A percentile compares a stretch with the other conserved stretches of the same genome.
These are phyloP conservation scores for Antechinus stuartii DNA, from an alignment of 2,113 vertebrate species.

Conservation along the genomic window DNA sequence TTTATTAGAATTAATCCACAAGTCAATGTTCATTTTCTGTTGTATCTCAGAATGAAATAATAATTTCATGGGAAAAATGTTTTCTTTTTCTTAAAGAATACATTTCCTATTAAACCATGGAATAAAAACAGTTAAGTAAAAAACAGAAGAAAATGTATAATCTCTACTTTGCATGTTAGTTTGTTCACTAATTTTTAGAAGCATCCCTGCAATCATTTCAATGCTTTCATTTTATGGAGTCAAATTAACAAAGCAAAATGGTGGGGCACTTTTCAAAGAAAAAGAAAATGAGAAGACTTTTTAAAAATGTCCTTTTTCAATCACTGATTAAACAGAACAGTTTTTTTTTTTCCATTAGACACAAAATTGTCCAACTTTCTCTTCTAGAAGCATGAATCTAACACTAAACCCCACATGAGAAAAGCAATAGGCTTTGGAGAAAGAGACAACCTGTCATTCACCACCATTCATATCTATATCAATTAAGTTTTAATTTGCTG, in stretches of 20 bases:
- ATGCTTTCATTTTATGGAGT: neutral
- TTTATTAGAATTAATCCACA: conserved; percentile 27
- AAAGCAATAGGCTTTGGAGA: conserved; percentile 74
- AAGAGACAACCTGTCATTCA: conserved; percentile 75
- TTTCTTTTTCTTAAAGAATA: conserved; percentile 1
- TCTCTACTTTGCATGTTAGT: neutral
- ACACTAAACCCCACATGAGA: conserved; percentile 64
- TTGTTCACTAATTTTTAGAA: conserved; percentile 61
- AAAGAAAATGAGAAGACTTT: conserved; percentile 40
- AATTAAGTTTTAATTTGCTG: conserved; percentile 82
- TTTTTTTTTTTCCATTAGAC: conserved; percentile 35
- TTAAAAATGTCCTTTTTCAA: conserved; percentile 49
- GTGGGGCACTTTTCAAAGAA: conserved; percentile 7
- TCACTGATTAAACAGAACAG: conserved; percentile 34
- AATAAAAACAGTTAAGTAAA: neutral
- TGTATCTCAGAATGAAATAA: conserved; percentile 33
- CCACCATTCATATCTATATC: conserved; percentile 65
- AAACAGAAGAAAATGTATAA: conserved; percentile 3
- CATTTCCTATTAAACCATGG: neutral
- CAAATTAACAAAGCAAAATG: conserved; percentile 57
- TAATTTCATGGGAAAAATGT: conserved; percentile 8
- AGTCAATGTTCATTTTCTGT: conserved; percentile 44
- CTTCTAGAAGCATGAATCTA: conserved; percentile 71
- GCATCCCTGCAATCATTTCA: neutral
- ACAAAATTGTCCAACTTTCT: conserved; percentile 24